A percentile compares a stretch with the other conserved stretches of the same genome.
Conservation (phyloP, 2,888 invertebrate species). For the Sialis fuliginosa region DNA sequence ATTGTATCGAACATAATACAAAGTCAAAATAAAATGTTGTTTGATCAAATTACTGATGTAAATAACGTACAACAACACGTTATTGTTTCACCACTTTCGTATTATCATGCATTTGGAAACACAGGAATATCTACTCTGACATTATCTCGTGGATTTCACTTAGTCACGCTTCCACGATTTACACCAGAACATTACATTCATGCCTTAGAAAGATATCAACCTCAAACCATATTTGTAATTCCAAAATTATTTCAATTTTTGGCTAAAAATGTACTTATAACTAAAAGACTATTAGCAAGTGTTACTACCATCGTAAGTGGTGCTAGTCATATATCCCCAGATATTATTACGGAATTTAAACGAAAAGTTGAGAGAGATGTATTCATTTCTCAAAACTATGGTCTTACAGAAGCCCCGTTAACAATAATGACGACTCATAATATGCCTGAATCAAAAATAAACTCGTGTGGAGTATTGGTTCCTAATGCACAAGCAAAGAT, state of each 20-base stretch:
- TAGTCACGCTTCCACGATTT: slow-evolving; percentile 49
- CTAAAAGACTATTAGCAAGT: too few species aligned
- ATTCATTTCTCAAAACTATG: slow-evolving; percentile 38
- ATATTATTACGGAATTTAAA: too few species aligned
- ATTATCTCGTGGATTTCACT: slow-evolving; percentile 26
- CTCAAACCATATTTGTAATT: too few species aligned
- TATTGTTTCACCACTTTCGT: too few species aligned
- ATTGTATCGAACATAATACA: slow-evolving; percentile 27
- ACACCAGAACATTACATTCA: slow-evolving; percentile 74
- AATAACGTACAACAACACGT: too few species aligned
- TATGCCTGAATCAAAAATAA: slow-evolving; percentile 23
- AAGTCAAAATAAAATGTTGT: too few species aligned
- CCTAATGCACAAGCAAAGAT: slow-evolving; percentile 14
- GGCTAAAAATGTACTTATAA: too few species aligned
- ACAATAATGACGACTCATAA: slow-evolving; percentile 24
- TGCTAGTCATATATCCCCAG: too few species aligned
- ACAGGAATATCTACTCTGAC: slow-evolving; percentile 6
- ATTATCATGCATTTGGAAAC: too few species aligned
- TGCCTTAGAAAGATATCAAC: slow-evolving; percentile 28
- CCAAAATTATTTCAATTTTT: too few species aligned
- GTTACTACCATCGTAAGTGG: too few species aligned
- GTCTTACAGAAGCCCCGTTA: slow-evolving; percentile 54
- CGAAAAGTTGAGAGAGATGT: background rate
- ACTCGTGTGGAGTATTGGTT: slow-evolving; percentile 40
- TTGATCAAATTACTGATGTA: too few species aligned